These are phyloP conservation scores for Apodemia mormo DNA, from an alignment of 2,888 invertebrate genomes.

Conservation along the genomic window DNA sequence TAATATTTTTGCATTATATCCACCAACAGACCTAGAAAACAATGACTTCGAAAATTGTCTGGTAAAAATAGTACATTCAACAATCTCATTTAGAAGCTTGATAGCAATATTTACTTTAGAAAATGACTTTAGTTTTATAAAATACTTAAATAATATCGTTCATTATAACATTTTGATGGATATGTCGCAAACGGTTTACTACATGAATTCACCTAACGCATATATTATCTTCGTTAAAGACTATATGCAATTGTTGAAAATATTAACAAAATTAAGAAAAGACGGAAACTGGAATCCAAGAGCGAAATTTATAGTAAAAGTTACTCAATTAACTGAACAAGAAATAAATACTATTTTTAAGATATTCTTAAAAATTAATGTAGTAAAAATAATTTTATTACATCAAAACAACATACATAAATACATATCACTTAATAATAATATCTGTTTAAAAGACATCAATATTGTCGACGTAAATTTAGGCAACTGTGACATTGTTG, in stretches of 20 bases:
- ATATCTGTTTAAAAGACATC: conserved; percentile 47
- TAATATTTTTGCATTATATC: not conserved
- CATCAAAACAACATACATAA: conserved; percentile 32
- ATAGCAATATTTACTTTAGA: not conserved
- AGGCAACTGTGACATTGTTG: not conserved
- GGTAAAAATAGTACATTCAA: not conserved
- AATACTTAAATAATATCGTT: not conserved
- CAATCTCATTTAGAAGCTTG: not conserved
- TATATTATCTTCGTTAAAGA: conserved; percentile 49
- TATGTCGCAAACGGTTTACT: not conserved
- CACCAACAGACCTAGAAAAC: not conserved
- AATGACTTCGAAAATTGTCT: not conserved
- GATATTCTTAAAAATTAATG: conserved; percentile 43
- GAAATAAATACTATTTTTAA: conserved; percentile 43
- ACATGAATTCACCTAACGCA: conserved; percentile 34
- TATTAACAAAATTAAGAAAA: conserved; percentile 42
- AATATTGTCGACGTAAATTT: conserved; percentile 44
- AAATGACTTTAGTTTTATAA: not conserved
- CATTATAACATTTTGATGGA: not conserved
- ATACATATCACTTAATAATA: conserved; percentile 43
- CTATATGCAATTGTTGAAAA: conserved; percentile 39
- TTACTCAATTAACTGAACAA: conserved; percentile 35
- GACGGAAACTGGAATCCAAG: conserved; percentile 54
- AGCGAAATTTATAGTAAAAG: conserved; percentile 48
- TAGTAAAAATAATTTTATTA: conserved; percentile 49